A percentile compares a stretch with the other conserved stretches of the same genome.
phyloP scores from a whole-genome alignment of 1,140 invertebrate genomes.

The Zaprionus vittiger region DNA sequence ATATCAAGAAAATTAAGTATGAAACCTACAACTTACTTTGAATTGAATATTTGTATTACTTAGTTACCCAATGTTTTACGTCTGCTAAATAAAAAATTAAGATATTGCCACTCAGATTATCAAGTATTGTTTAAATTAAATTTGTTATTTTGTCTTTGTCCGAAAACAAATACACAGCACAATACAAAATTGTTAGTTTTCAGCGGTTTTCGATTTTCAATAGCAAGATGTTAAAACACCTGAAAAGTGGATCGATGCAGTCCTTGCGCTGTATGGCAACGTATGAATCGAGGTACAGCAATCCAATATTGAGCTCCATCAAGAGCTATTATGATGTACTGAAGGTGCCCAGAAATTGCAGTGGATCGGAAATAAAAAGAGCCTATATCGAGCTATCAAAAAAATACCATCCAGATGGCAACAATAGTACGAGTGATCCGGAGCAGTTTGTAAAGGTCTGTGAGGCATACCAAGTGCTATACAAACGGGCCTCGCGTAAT shows the following conservation, averaged over 20 bases:
- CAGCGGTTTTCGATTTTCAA: background rate
- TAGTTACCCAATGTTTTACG: no score
- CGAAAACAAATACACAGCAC: background rate
- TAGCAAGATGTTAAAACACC: constrained; percentile 46
- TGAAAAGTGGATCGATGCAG: constrained; percentile 6
- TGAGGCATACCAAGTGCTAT: constrained; percentile 59
- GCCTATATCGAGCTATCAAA: constrained; percentile 64
- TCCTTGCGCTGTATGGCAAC: constrained; percentile 36
- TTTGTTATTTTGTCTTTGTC: no score
- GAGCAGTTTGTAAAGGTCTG: constrained; percentile 58
- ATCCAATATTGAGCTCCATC: background rate
- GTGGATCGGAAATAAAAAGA: constrained; percentile 47
- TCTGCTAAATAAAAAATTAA: no score
- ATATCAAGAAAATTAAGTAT: no score
- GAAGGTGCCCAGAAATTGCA: constrained; percentile 45
- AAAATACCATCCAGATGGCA: constrained; percentile 64
- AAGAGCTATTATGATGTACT: constrained; percentile 64
- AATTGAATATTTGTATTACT: no score
- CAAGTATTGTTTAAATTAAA: no score
- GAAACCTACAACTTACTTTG: no score
- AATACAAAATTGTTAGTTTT: constrained; percentile 32
- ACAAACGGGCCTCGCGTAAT: constrained; percentile 21
- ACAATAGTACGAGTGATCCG: constrained; percentile 14
- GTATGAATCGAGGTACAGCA: constrained; percentile 17
- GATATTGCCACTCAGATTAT: no score